A percentile compares a stretch with the other conserved stretches of the same genome.
Evolutionary conservation across 2,113 vertebrate species (phyloP).

Genomic region (Nipponia nippon): DNA sequence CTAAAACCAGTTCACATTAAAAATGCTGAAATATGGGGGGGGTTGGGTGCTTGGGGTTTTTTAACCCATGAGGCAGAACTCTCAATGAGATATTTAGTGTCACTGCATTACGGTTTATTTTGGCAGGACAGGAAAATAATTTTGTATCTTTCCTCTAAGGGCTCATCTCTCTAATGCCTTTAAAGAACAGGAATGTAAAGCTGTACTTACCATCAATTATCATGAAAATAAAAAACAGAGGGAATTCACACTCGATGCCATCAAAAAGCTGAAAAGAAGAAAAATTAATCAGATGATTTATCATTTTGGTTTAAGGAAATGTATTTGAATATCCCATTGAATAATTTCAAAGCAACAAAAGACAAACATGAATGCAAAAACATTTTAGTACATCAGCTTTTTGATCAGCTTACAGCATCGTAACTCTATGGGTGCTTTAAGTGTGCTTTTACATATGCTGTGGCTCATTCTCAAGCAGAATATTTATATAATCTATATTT

Average conservation of each 20-base stretch:
- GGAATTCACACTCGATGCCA: slow-evolving; percentile 98
- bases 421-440: neutral
- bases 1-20: neutral
- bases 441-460: neutral
- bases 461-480: neutral
- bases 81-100: neutral
- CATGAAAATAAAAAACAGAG: slow-evolving; percentile 98
- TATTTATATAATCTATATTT: neutral
- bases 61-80: neutral
- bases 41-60: neutral
- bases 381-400: neutral
- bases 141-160: neutral
- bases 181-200: neutral
- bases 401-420: neutral
- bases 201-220: slow-evolving; percentile 96
- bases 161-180: neutral
- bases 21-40: neutral
- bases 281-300: slow-evolving; percentile 39
- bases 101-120: neutral
- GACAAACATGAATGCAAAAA: neutral
- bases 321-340: neutral
- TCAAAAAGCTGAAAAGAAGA: slow-evolving; percentile 88
- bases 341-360: neutral
- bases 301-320: neutral
- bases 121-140: neutral